Conservation (phyloP, 2,888 invertebrate species). For the Patella pellucida region DNA sequence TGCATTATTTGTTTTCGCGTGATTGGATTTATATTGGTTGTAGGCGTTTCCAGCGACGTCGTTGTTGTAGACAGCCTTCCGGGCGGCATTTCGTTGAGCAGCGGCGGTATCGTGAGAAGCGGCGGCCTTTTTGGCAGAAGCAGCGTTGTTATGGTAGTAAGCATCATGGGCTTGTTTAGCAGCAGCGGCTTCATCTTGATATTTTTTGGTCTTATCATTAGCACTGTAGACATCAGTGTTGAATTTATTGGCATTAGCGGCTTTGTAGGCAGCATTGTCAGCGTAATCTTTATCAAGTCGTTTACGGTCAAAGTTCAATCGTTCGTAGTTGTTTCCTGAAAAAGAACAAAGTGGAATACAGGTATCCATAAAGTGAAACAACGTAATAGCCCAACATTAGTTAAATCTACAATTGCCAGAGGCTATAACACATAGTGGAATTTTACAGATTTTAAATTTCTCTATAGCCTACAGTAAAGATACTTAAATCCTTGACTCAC, state of each 20-base stretch:
- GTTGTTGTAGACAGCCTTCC: background rate
- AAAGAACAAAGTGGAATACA: background rate
- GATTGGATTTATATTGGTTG: background rate
- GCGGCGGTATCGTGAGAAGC: background rate
- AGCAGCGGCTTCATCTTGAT: background rate
- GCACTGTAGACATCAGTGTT: constrained; percentile 6
- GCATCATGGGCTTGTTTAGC: background rate
- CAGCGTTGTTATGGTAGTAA: constrained; percentile 4
- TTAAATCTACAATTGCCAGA: too few species aligned
- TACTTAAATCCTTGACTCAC: background rate
- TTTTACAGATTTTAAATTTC: too few species aligned
- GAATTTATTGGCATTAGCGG: constrained; percentile 3
- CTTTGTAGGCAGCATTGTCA: background rate
- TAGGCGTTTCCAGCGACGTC: background rate
- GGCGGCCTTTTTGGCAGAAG: background rate
- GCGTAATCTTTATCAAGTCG: constrained; percentile 4
- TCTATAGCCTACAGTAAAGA: too few species aligned
- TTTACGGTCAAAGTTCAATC: background rate
- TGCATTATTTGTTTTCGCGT: background rate
- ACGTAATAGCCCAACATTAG: too few species aligned
- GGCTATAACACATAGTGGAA: too few species aligned
- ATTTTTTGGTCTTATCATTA: background rate
- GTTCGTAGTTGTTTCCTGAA: constrained; percentile 5
- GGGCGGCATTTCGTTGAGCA: background rate
- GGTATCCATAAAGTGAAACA: too few species aligned